phyloP scores from a whole-genome alignment of 1,140 invertebrate species.

The Diplogasteroides magnus region DNA sequence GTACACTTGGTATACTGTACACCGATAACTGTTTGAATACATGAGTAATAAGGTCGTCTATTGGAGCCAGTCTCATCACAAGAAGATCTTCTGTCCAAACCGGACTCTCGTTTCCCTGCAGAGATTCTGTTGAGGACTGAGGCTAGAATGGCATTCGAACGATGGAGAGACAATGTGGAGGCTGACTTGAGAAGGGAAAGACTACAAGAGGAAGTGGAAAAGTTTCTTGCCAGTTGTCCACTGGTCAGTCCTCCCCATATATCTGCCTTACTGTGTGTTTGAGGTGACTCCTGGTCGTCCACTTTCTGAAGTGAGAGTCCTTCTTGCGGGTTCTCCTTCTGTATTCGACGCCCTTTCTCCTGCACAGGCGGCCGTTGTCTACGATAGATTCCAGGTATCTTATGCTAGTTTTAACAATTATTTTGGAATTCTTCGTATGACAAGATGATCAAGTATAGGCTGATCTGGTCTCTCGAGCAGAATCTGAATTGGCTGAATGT shows the following conservation, averaged over 20 bases:
- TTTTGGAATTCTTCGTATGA: conserved; percentile 2
- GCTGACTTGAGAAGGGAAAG: conserved; percentile 14
- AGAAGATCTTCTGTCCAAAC: background rate
- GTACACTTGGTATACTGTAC: conserved; percentile 8
- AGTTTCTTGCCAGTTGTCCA: conserved; percentile 3
- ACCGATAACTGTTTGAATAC: background rate
- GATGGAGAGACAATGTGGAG: conserved; percentile 17
- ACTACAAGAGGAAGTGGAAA: conserved; percentile 23
- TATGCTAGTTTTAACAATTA: conserved; percentile 16
- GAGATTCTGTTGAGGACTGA: conserved; percentile 17
- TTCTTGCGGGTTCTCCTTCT: conserved; percentile 11
- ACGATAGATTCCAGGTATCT: conserved; percentile 23
- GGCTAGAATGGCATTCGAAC: conserved; percentile 10
- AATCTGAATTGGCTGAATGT: conserved; percentile 21
- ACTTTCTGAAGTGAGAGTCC: conserved; percentile 20
- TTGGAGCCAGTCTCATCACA: background rate
- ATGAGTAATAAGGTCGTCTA: background rate
- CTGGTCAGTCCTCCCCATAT: background rate
- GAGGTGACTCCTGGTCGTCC: conserved; percentile 24
- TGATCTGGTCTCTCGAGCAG: conserved; percentile 21
- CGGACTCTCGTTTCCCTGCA: conserved; percentile 15
- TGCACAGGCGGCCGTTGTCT: conserved; percentile 16
- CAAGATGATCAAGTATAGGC: too few relatives aligned
- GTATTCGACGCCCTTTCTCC: conserved; percentile 16
- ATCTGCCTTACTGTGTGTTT: background rate